Conservation (phyloP, 2,797 vertebrate genomes). For the Glyptemys insculpta region DNA sequence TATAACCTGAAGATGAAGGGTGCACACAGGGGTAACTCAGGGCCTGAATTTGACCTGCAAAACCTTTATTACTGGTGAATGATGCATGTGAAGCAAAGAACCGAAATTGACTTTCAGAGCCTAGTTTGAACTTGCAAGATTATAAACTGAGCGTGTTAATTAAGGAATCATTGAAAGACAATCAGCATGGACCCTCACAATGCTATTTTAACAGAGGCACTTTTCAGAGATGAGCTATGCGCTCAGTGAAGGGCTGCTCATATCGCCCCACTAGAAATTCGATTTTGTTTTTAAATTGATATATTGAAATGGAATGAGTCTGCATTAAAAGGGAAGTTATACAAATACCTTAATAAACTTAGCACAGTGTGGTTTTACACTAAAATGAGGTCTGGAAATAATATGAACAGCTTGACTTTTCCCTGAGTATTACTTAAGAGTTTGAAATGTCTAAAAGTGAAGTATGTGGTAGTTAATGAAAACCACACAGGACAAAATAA, state of each 20-base stretch:
- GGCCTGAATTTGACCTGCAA: neutral
- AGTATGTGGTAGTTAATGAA: slow-evolving; percentile 64
- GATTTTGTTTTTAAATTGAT: slow-evolving; percentile 56
- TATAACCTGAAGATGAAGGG: neutral
- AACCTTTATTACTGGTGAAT: slow-evolving; percentile 38
- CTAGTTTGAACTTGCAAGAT: neutral
- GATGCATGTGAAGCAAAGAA: slow-evolving; percentile 19
- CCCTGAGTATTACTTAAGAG: slow-evolving; percentile 71
- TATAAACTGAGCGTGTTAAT: neutral
- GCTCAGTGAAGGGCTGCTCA: slow-evolving; percentile 48
- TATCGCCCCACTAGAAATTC: slow-evolving; percentile 40
- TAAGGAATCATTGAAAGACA: neutral
- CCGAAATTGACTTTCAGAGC: slow-evolving; percentile 37
- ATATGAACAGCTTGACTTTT: slow-evolving; percentile 68
- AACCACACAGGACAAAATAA: slow-evolving; percentile 31
- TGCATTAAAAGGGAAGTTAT: slow-evolving; percentile 50
- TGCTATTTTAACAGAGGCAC: slow-evolving; percentile 30
- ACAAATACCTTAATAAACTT: slow-evolving; percentile 44
- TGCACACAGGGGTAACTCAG: neutral
- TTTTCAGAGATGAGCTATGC: neutral
- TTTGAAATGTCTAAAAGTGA: slow-evolving; percentile 73
- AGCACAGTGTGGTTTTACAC: slow-evolving; percentile 17
- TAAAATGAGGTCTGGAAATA: slow-evolving; percentile 61
- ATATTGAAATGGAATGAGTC: neutral
- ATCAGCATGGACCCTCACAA: slow-evolving; percentile 4